Evolutionary conservation across 2,113 vertebrate genomes (phyloP).

Genomic region (Notothenia coriiceps): DNA sequence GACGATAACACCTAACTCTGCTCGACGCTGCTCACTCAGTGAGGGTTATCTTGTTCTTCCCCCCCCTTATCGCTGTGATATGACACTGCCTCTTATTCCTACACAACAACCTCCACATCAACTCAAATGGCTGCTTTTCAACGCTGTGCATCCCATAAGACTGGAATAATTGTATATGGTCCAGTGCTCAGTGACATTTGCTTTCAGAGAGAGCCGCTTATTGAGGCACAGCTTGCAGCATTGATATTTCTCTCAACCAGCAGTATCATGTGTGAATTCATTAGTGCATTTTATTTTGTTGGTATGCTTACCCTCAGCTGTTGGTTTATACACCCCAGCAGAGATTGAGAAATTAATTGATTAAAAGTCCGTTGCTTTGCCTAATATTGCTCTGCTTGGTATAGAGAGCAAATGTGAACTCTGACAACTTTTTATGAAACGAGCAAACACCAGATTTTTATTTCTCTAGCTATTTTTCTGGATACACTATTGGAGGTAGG

Average conservation of each 20-base stretch:
- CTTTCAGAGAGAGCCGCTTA: constrained; percentile 40
- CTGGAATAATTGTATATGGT: constrained; percentile 55
- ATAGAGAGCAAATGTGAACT: constrained; percentile 1
- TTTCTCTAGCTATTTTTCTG: neutral
- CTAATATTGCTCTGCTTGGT: neutral
- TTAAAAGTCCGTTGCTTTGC: constrained; percentile 8
- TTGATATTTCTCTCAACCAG: constrained; percentile 44
- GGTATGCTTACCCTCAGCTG: neutral
- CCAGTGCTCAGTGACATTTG: constrained; percentile 54
- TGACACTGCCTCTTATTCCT: constrained; percentile 74
- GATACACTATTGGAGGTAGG: neutral
- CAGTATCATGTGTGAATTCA: constrained; percentile 36
- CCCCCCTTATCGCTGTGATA: constrained; percentile 72
- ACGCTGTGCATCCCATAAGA: constrained; percentile 7
- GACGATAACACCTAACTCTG: constrained; percentile 63
- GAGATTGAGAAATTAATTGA: constrained; percentile 29
- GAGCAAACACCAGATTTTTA: neutral
- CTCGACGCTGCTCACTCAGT: constrained; percentile 54
- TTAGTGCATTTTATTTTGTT: constrained; percentile 23
- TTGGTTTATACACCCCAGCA: constrained; percentile 28
- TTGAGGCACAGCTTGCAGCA: constrained; percentile 20
- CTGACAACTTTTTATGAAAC: neutral
- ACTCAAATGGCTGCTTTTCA: constrained; percentile 35
- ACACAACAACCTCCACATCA: constrained; percentile 47
- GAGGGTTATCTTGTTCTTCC: constrained; percentile 78